A percentile compares a stretch with the other conserved stretches of the same genome.
Evolutionary conservation across 2,888 invertebrate genomes (phyloP).

Genomic region (Noctuana brunneofusca): DNA sequence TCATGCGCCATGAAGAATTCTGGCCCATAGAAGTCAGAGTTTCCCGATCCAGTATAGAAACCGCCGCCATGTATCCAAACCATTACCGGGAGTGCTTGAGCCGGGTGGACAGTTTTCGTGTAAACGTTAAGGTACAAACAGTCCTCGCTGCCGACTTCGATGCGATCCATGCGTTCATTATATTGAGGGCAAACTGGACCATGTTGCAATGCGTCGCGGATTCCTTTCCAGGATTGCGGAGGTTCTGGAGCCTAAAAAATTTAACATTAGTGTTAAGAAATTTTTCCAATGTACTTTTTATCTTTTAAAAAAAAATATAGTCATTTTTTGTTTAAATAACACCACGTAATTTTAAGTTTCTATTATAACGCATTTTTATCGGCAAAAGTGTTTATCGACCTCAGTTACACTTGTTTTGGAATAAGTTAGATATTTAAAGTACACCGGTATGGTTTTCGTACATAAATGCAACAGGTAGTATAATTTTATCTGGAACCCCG

Average conservation of each 20-base stretch:
- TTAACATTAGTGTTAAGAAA: too few species aligned
- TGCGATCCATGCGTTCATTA: slow-evolving; percentile 74
- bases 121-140: slow-evolving; percentile 88
- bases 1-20: slow-evolving; percentile 73
- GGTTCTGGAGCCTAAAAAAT: slow-evolving; percentile 66
- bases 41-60: slow-evolving; percentile 77
- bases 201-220: slow-evolving; percentile 65
- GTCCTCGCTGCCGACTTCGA: slow-evolving; percentile 82
- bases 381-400: too few species aligned
- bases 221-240: slow-evolving; percentile 66
- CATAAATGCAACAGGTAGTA: too few species aligned
- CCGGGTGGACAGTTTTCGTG: slow-evolving; percentile 58
- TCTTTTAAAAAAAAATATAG: too few species aligned
- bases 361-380: too few species aligned
- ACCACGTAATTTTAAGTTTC: too few species aligned
- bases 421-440: too few species aligned
- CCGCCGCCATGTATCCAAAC: slow-evolving; percentile 80
- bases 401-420: too few species aligned
- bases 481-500: too few species aligned
- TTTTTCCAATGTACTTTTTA: too few species aligned
- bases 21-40: slow-evolving; percentile 75
- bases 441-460: too few species aligned
- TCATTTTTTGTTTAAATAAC: too few species aligned
- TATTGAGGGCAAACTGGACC: slow-evolving; percentile 75
- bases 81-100: slow-evolving; percentile 62